phyloP scores from a whole-genome alignment of 2,888 invertebrate genomes.

The Limnephilus lunatus region DNA sequence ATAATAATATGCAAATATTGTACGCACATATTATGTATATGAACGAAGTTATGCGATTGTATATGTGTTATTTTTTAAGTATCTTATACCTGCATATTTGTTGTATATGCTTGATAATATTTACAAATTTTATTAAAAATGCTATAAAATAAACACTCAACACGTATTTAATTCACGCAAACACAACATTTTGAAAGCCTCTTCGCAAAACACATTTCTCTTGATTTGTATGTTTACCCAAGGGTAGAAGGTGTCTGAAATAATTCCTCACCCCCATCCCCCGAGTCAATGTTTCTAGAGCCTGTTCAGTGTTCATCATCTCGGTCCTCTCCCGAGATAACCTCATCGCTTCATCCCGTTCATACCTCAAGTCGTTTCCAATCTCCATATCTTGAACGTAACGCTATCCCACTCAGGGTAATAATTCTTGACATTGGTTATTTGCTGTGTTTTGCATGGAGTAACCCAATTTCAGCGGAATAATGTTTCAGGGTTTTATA shows the following conservation, averaged over 20 bases:
- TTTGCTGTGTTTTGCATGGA: not conserved
- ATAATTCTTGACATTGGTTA: not conserved
- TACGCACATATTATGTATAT: no score
- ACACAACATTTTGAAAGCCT: not conserved
- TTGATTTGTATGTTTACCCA: conserved; percentile 42
- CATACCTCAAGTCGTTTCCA: not conserved
- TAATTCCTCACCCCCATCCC: conserved; percentile 18
- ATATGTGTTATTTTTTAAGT: no score
- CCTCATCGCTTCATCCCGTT: conserved; percentile 14
- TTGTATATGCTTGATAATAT: not conserved
- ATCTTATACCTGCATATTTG: not conserved
- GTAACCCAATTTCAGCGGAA: not conserved
- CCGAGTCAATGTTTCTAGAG: not conserved
- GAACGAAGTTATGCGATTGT: no score
- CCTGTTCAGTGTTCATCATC: conserved; percentile 16
- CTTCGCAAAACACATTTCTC: conserved; percentile 4
- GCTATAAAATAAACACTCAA: not conserved
- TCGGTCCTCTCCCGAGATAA: not conserved
- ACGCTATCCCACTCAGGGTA: not conserved
- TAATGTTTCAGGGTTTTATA: not conserved
- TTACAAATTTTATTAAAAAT: not conserved
- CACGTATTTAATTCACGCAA: not conserved
- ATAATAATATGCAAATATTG: no score
- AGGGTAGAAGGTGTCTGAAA: conserved; percentile 21
- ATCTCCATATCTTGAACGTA: not conserved